Evolutionary conservation across 2,113 vertebrate genomes (phyloP).

Genomic region (Scomber colias): DNA sequence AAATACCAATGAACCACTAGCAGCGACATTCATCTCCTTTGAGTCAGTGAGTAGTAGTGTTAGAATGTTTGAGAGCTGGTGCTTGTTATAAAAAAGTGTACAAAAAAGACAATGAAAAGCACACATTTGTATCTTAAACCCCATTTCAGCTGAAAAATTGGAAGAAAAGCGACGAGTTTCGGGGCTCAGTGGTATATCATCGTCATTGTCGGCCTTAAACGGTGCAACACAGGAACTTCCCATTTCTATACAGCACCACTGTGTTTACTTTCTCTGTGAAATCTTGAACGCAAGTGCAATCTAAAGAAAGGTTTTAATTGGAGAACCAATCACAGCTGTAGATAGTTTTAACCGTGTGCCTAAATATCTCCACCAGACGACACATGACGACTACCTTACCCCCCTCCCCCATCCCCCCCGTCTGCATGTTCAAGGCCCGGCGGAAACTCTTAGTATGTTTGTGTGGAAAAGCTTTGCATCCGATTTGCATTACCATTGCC

Average conservation of each 20-base stretch:
- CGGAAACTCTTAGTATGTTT: slow-evolving; percentile 37
- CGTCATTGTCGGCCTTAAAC: slow-evolving; percentile 27
- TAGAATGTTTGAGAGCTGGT: slow-evolving; percentile 28
- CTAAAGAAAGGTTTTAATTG: slow-evolving; percentile 6
- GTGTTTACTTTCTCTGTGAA: slow-evolving; percentile 27
- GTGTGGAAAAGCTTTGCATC: slow-evolving; percentile 61
- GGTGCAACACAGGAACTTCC: slow-evolving; percentile 14
- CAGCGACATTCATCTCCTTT: slow-evolving; percentile 40
- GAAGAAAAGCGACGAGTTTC: slow-evolving; percentile 15
- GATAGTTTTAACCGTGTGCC: slow-evolving; percentile 54
- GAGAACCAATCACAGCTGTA: slow-evolving; percentile 45
- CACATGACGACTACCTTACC: slow-evolving; percentile 40
- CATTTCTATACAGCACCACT: slow-evolving; percentile 26
- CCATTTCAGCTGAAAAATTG: slow-evolving; percentile 19
- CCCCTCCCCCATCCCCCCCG: neutral
- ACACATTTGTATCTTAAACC: slow-evolving; percentile 56
- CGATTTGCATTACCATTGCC: slow-evolving; percentile 43
- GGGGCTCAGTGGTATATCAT: slow-evolving; percentile 5
- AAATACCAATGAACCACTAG: slow-evolving; percentile 69
- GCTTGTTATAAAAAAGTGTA: slow-evolving; percentile 45
- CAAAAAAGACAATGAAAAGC: slow-evolving; percentile 68
- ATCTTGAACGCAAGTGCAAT: slow-evolving; percentile 8
- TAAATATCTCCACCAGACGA: slow-evolving; percentile 45
- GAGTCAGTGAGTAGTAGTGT: slow-evolving; percentile 19
- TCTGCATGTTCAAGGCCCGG: slow-evolving; percentile 58